Conservation (phyloP, 2,113 vertebrate species). For the Rattus rattus region DNA sequence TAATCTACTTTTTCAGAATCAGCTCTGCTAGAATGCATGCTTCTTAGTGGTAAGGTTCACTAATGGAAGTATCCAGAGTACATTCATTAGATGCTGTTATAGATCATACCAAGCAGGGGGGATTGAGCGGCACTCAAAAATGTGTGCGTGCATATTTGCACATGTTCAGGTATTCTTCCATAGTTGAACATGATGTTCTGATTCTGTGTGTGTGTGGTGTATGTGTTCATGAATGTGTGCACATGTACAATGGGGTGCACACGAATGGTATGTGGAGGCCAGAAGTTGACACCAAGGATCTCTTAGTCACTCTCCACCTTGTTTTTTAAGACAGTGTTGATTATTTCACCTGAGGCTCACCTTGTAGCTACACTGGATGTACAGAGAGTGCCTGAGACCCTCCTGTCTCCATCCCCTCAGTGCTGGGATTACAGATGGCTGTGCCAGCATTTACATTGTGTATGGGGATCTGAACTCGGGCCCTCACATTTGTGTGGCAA, state of each 20-base stretch:
- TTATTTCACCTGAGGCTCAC: too few species aligned
- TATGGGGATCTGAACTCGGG: not conserved
- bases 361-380: not conserved
- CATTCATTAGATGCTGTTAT: not conserved
- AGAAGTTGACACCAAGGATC: not conserved
- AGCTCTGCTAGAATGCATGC: not conserved
- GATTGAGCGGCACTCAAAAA: not conserved
- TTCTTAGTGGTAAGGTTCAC: not conserved
- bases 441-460: not conserved
- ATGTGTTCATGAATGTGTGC: not conserved
- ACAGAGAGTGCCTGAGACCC: not conserved
- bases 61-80: not conserved
- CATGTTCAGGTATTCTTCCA: not conserved
- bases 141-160: not conserved
- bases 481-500: not conserved
- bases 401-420: not conserved
- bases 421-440: not conserved
- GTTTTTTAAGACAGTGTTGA: not conserved
- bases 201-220: not conserved
- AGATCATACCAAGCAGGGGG: not conserved
- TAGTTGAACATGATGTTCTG: not conserved
- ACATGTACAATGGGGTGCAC: not conserved
- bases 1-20: not conserved
- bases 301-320: not conserved
- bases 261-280: not conserved